phyloP scores from a whole-genome alignment of 2,888 invertebrate genomes.

The Xestia xanthographa region DNA sequence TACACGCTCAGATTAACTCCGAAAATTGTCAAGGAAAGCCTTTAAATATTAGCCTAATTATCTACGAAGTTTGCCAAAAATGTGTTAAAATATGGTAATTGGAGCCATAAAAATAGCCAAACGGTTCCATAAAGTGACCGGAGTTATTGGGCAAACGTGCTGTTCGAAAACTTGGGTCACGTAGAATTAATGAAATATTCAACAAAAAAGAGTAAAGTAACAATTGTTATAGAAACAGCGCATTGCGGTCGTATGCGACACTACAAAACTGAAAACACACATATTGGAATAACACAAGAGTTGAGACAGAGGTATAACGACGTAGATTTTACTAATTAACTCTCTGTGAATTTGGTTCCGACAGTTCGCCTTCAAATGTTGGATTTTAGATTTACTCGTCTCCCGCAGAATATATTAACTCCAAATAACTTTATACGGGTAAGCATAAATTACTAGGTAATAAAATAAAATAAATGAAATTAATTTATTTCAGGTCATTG shows the following conservation, averaged over 20 bases:
- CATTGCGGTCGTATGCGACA: slow-evolving; percentile 78
- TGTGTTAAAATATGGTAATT: slow-evolving; percentile 50
- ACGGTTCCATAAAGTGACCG: slow-evolving; percentile 57
- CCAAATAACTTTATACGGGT: slow-evolving; percentile 26
- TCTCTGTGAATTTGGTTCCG: slow-evolving; percentile 35
- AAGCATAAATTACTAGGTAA: slow-evolving; percentile 22
- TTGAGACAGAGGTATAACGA: slow-evolving; percentile 11
- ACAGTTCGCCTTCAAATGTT: slow-evolving; percentile 37
- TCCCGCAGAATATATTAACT: slow-evolving; percentile 27
- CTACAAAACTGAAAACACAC: slow-evolving; percentile 57
- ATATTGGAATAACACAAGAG: slow-evolving; percentile 38
- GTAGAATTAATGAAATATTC: slow-evolving; percentile 66
- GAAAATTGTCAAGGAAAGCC: slow-evolving; percentile 25
- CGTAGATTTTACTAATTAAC: slow-evolving; percentile 54
- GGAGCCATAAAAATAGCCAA: slow-evolving; percentile 52
- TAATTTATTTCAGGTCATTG: too few relatives aligned
- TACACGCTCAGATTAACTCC: slow-evolving; percentile 21
- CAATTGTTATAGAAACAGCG: slow-evolving; percentile 71
- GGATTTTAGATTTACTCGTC: slow-evolving; percentile 33
- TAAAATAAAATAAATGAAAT: too few relatives aligned
- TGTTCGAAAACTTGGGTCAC: slow-evolving; percentile 43
- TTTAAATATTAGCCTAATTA: slow-evolving; percentile 50
- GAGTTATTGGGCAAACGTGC: slow-evolving; percentile 61
- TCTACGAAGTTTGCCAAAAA: slow-evolving; percentile 44
- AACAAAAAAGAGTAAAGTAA: slow-evolving; percentile 46